Conservation (phyloP, 2,113 vertebrate genomes). For the Saccopteryx leptura region DNA sequence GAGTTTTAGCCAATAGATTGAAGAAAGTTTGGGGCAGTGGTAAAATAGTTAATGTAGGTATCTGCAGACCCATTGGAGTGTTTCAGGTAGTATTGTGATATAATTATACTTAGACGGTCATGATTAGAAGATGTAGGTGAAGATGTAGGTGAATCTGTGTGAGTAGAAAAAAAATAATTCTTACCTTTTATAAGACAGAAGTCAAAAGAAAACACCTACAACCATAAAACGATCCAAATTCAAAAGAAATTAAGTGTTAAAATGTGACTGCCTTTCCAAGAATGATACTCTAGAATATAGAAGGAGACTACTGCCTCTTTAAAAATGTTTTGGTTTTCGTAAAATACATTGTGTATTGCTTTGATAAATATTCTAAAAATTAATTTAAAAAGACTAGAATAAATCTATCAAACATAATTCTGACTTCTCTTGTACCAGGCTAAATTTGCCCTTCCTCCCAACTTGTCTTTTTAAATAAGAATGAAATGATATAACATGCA, state of each 20-base stretch:
- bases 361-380: not conserved
- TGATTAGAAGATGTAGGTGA: not conserved
- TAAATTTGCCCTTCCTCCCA: not conserved
- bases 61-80: not conserved
- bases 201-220: not conserved
- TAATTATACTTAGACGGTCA: not conserved
- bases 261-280: not conserved
- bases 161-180: not conserved
- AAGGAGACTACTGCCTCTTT: not conserved
- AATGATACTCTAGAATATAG: not conserved
- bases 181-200: not conserved
- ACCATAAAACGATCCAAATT: not conserved
- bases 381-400: not conserved
- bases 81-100: not conserved
- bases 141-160: not conserved
- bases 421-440: not conserved
- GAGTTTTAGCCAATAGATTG: not conserved
- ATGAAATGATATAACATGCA: not conserved
- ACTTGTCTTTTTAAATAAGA: constrained; percentile 5
- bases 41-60: not conserved
- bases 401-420: not conserved
- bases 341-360: not conserved
- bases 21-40: not conserved
- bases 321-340: not conserved
- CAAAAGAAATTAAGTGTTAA: not conserved